These are phyloP conservation scores for Corvus cornix DNA, from an alignment of 2,113 vertebrate genomes.

Conservation along the genomic window DNA sequence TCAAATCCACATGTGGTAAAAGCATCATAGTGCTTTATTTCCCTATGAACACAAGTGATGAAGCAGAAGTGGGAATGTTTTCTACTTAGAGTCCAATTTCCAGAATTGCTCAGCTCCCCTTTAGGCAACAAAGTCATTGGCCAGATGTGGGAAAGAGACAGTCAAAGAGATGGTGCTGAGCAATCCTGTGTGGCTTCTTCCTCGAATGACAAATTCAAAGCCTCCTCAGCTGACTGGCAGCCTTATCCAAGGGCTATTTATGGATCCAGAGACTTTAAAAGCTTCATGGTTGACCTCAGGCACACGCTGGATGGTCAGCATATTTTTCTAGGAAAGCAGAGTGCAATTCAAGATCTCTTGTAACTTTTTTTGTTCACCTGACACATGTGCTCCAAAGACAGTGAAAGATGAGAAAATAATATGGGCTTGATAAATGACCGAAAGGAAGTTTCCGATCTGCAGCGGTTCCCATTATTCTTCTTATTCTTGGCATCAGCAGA, in stretches of 20 bases:
- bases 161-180: neutral
- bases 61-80: conserved; percentile 30
- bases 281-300: neutral
- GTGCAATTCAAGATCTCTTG: neutral
- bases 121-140: conserved; percentile 5
- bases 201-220: neutral
- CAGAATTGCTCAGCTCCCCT: conserved; percentile 4
- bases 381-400: conserved; percentile 12
- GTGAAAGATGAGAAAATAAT: conserved; percentile 66
- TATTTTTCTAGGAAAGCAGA: neutral
- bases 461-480: conserved; percentile 39
- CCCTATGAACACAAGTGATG: neutral
- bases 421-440: conserved; percentile 44
- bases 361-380: conserved; percentile 48
- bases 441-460: conserved; percentile 53
- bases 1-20: conserved; percentile 13
- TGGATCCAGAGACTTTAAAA: neutral
- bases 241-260: conserved; percentile 8
- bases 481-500: conserved; percentile 41
- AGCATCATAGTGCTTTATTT: neutral
- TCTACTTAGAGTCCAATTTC: conserved; percentile 9
- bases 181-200: neutral
- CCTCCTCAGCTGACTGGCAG: conserved; percentile 11
- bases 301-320: conserved; percentile 7
- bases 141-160: conserved; percentile 21